Evolutionary conservation across 2,888 invertebrate species (phyloP).

Genomic region (Drosophila ezoana): DNA sequence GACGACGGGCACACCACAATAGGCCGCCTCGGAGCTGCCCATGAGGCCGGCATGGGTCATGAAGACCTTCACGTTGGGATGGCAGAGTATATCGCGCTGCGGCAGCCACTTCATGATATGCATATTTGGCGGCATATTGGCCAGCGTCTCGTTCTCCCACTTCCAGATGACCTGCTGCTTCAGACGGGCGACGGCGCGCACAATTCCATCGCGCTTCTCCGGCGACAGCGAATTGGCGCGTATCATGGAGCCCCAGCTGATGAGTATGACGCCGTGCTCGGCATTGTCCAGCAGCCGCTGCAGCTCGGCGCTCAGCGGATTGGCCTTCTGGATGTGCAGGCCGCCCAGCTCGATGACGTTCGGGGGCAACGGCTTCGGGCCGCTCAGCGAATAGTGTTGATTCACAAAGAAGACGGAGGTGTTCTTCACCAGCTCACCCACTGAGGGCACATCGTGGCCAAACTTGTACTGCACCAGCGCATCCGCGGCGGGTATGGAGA

Average conservation of each 20-base stretch:
- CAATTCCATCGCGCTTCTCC: slow-evolving; percentile 86
- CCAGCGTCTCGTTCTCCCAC: slow-evolving; percentile 88
- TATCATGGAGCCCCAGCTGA: slow-evolving; percentile 90
- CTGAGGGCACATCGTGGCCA: slow-evolving; percentile 84
- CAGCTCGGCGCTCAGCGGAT: slow-evolving; percentile 85
- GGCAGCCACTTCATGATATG: slow-evolving; percentile 89
- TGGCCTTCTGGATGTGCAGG: slow-evolving; percentile 85
- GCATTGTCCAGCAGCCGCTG: slow-evolving; percentile 88
- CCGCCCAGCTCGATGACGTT: slow-evolving; percentile 87
- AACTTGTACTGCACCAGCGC: slow-evolving; percentile 77
- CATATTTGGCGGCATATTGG: slow-evolving; percentile 87
- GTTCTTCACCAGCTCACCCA: slow-evolving; percentile 85
- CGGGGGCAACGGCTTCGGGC: slow-evolving; percentile 85
- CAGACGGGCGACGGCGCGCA: slow-evolving; percentile 87
- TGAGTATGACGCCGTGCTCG: slow-evolving; percentile 88
- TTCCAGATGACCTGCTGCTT: slow-evolving; percentile 89
- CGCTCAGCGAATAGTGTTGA: slow-evolving; percentile 86
- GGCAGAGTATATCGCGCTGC: slow-evolving; percentile 90
- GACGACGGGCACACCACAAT: slow-evolving; percentile 88
- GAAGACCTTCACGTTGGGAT: slow-evolving; percentile 89
- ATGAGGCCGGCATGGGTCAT: slow-evolving; percentile 91
- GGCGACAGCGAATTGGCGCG: slow-evolving; percentile 87
- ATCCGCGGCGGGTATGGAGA: slow-evolving; percentile 71
- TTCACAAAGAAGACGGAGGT: slow-evolving; percentile 86
- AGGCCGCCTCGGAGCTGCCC: slow-evolving; percentile 89